Percentiles rank a stretch among this genome's conserved stretches.
These are phyloP conservation scores for Muntiacus reevesi DNA, from an alignment of 2,113 vertebrate genomes.

Conservation along the genomic window DNA sequence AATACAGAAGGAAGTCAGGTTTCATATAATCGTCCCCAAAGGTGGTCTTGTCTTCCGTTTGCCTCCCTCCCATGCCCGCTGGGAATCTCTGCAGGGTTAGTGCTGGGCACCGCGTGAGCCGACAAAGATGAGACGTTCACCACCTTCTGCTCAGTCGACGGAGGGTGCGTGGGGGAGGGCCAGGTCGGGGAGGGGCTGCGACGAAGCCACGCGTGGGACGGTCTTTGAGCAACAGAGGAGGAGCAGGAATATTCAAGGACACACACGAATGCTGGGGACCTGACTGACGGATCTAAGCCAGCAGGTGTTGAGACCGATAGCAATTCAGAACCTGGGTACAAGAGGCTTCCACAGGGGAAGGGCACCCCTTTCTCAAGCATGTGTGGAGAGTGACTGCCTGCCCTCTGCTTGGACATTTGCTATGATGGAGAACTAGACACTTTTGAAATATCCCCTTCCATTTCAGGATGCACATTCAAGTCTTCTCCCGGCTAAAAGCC, in stretches of 20 bases:
- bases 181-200: accelerated
- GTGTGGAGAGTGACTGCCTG: accelerated
- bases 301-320: not conserved
- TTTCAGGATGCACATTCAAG: not conserved
- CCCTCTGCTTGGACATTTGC: not conserved
- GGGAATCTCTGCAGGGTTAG: accelerated
- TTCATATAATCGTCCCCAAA: constrained; percentile 75
- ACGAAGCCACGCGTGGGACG: accelerated
- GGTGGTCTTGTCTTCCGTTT: not conserved
- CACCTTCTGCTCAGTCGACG: not conserved
- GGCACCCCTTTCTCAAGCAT: not conserved
- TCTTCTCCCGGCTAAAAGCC: not conserved
- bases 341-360: not conserved
- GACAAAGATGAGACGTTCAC: accelerated
- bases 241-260: not conserved
- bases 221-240: not conserved
- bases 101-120: accelerated
- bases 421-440: accelerated
- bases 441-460: not conserved
- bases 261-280: too few relatives aligned
- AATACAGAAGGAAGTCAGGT: constrained; percentile 72
- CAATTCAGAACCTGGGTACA: not conserved
- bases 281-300: not conserved
- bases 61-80: accelerated
- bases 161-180: accelerated